phyloP scores from a whole-genome alignment of 1,140 invertebrate genomes.

The Saccostrea glomerata region DNA sequence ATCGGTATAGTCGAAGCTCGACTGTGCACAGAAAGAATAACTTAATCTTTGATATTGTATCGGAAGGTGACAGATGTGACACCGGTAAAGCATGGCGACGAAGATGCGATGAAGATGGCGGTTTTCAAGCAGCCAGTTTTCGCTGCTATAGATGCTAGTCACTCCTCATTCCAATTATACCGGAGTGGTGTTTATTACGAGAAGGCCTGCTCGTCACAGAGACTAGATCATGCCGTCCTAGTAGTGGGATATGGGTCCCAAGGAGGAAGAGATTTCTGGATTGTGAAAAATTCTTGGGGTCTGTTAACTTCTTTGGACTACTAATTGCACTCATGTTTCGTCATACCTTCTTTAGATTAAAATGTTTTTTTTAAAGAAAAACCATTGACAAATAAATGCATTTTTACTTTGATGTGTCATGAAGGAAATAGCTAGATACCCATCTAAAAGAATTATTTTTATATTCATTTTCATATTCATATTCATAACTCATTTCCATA shows the following conservation, averaged over 20 bases:
- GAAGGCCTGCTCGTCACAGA: constrained; percentile 73
- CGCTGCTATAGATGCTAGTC: constrained; percentile 92
- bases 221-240: constrained; percentile 83
- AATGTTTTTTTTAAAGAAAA: no score
- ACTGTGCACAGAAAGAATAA: background rate
- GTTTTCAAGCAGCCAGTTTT: constrained; percentile 81
- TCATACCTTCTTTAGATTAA: no score
- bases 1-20: no score
- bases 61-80: constrained; percentile 43
- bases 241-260: constrained; percentile 67
- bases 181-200: constrained; percentile 68
- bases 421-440: no score
- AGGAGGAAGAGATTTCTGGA: constrained; percentile 65
- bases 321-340: no score
- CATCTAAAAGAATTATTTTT: background rate
- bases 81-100: constrained; percentile 45
- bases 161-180: constrained; percentile 89
- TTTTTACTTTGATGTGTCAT: no score
- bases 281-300: constrained; percentile 70
- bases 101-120: constrained; percentile 52
- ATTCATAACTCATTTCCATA: no score
- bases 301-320: no score
- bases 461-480: no score
- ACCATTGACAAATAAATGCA: no score
- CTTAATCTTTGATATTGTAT: background rate